Percentiles rank a stretch among this genome's conserved stretches.
Conservation (phyloP, 2,888 invertebrate species). For the Willowsia nigromaculata region DNA sequence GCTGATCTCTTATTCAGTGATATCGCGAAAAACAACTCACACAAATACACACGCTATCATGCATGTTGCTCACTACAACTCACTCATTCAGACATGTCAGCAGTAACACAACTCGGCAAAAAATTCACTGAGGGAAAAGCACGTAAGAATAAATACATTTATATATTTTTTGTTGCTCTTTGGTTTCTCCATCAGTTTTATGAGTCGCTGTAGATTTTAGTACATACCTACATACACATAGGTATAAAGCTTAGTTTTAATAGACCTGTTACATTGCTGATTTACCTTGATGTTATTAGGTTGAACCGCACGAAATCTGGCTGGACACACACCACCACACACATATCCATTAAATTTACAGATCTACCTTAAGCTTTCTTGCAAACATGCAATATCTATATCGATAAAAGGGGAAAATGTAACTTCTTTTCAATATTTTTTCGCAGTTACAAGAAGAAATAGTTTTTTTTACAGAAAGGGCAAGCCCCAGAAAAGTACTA, state of each 20-base stretch:
- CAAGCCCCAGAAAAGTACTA: not conserved
- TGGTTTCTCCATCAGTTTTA: not conserved
- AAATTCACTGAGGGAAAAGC: not conserved
- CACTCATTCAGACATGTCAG: not conserved
- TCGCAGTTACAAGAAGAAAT: too few species aligned
- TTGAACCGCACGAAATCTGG: conserved; percentile 28
- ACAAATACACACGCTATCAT: conserved; percentile 11
- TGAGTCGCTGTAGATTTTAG: not conserved
- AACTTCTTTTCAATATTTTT: too few species aligned
- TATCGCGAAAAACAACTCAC: conserved; percentile 25
- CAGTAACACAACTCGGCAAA: not conserved
- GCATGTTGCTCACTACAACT: conserved; percentile 11
- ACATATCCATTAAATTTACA: not conserved
- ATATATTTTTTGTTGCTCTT: conserved; percentile 1
- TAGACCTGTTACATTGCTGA: conserved; percentile 38
- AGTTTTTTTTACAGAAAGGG: not conserved
- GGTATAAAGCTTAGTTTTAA: not conserved
- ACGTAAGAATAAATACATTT: conserved; percentile 37
- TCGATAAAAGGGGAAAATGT: conserved; percentile 2
- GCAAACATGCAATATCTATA: conserved; percentile 24
- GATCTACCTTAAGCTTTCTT: not conserved
- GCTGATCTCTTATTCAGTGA: conserved; percentile 43
- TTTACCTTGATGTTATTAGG: not conserved
- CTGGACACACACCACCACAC: not conserved
- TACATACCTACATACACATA: not conserved